A percentile compares a stretch with the other conserved stretches of the same genome.
Conservation (phyloP, 1,140 invertebrate species). For the Dendrolimus kikuchii region DNA sequence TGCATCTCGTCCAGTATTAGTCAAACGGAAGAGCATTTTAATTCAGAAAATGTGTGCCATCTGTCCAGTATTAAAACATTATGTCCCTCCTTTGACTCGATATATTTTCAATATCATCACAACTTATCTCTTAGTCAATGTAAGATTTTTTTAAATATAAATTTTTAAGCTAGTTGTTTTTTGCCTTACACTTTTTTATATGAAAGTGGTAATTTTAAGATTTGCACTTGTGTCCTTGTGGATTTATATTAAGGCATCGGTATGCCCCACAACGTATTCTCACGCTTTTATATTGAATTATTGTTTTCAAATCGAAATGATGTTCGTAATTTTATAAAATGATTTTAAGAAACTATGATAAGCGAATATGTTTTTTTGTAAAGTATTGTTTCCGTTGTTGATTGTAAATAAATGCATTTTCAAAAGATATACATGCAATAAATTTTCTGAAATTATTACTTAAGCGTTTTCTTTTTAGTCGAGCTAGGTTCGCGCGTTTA, state of each 20-base stretch:
- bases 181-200: slow-evolving; percentile 68
- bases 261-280: slow-evolving; percentile 56
- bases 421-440: slow-evolving; percentile 66
- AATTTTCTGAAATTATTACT: slow-evolving; percentile 65
- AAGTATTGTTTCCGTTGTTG: slow-evolving; percentile 65
- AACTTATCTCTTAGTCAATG: slow-evolving; percentile 68
- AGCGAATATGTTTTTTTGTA: slow-evolving; percentile 52
- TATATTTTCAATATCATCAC: slow-evolving; percentile 65
- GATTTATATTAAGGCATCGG: slow-evolving; percentile 49
- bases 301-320: slow-evolving; percentile 45
- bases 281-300: slow-evolving; percentile 51
- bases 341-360: slow-evolving; percentile 32
- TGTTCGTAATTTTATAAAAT: slow-evolving; percentile 56
- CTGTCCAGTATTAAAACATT: slow-evolving; percentile 64
- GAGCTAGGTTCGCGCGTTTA: slow-evolving; percentile 34
- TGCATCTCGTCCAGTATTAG: slow-evolving; percentile 65
- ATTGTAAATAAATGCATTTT: slow-evolving; percentile 69
- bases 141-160: slow-evolving; percentile 62
- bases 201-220: slow-evolving; percentile 61
- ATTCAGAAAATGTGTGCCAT: slow-evolving; percentile 56
- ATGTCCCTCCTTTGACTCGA: slow-evolving; percentile 62
- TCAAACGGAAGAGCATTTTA: slow-evolving; percentile 62
- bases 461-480: slow-evolving; percentile 60
- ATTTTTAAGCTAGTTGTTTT: slow-evolving; percentile 67
- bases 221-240: slow-evolving; percentile 72